Conservation (phyloP, 2,797 vertebrate species). For the Kryptolebias ocellatus region DNA sequence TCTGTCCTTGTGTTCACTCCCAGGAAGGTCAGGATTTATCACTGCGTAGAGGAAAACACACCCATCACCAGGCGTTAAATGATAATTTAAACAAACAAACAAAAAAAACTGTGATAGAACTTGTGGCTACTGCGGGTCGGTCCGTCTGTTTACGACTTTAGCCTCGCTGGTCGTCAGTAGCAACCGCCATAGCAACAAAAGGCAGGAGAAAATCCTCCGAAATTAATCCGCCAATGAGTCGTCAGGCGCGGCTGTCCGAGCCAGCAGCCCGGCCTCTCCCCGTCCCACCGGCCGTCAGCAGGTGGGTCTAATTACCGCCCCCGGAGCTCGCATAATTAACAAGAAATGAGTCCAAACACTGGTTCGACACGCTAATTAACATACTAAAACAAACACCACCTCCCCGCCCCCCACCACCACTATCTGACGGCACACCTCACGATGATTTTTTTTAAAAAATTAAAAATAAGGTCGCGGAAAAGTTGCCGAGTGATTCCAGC, state of each 20-base stretch:
- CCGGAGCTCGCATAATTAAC: conserved; percentile 3
- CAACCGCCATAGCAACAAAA: conserved; percentile 82
- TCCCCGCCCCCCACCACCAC: background rate
- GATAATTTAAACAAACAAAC: too few relatives aligned
- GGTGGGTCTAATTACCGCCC: conserved; percentile 27
- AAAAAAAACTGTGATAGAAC: conserved; percentile 15
- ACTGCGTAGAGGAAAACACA: conserved; percentile 1
- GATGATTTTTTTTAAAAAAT: background rate
- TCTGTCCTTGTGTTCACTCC: conserved; percentile 49
- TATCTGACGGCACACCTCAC: background rate
- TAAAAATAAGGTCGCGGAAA: conserved; percentile 50
- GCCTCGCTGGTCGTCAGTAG: conserved; percentile 78
- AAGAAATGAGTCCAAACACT: conserved; percentile 14
- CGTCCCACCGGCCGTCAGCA: conserved; percentile 23
- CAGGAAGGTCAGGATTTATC: conserved; percentile 54
- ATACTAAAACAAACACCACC: background rate
- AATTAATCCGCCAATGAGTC: conserved; percentile 71
- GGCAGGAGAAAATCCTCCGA: conserved; percentile 70
- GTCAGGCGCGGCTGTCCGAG: conserved; percentile 45
- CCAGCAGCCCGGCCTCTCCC: conserved; percentile 34
- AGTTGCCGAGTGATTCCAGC: conserved; percentile 60
- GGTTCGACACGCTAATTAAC: background rate
- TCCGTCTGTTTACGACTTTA: conserved; percentile 60
- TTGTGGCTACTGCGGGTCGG: conserved; percentile 8
- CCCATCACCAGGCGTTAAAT: background rate